Percentiles rank a stretch among this genome's conserved stretches.
Evolutionary conservation across 2,113 vertebrate genomes (phyloP).

Genomic region (Cephalopholis sonnerati): DNA sequence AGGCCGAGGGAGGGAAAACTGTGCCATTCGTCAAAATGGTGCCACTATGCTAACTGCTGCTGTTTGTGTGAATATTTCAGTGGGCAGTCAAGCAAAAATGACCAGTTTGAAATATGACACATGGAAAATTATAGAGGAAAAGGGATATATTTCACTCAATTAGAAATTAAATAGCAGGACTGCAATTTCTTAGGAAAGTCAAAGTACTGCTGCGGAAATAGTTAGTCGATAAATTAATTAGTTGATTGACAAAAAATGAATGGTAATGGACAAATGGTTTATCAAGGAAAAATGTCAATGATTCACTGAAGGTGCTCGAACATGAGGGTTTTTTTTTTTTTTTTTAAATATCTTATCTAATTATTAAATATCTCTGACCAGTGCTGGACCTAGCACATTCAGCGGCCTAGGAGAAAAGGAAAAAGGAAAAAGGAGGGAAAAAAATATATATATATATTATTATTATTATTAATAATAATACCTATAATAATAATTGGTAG

Average conservation of each 20-base stretch:
- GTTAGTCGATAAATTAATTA: not conserved
- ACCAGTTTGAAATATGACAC: slow-evolving; percentile 32
- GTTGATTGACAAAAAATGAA: slow-evolving; percentile 11
- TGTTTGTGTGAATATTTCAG: slow-evolving; percentile 58
- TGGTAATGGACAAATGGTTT: not conserved
- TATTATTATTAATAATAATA: too few species aligned
- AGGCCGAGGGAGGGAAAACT: slow-evolving; percentile 26
- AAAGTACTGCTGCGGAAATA: not conserved
- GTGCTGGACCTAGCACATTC: too few species aligned
- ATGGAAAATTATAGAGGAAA: not conserved
- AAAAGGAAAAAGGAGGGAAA: too few species aligned
- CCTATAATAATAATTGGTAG: too few species aligned
- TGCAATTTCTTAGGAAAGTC: not conserved
- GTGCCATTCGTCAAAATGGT: slow-evolving; percentile 62
- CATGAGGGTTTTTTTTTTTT: not conserved
- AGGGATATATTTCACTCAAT: slow-evolving; percentile 8
- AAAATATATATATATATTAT: too few species aligned
- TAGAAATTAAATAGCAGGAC: slow-evolving; percentile 34
- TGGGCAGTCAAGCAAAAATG: slow-evolving; percentile 38
- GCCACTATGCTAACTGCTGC: slow-evolving; percentile 35
- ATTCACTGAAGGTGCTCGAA: not conserved
- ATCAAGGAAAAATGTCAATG: not conserved
- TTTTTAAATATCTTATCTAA: too few species aligned
- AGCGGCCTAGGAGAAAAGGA: too few species aligned
- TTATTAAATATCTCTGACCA: not conserved